A percentile compares a stretch with the other conserved stretches of the same genome.
These are phyloP conservation scores for Ceratina australensis DNA, from an alignment of 1,140 invertebrate genomes.

Conservation along the genomic window DNA sequence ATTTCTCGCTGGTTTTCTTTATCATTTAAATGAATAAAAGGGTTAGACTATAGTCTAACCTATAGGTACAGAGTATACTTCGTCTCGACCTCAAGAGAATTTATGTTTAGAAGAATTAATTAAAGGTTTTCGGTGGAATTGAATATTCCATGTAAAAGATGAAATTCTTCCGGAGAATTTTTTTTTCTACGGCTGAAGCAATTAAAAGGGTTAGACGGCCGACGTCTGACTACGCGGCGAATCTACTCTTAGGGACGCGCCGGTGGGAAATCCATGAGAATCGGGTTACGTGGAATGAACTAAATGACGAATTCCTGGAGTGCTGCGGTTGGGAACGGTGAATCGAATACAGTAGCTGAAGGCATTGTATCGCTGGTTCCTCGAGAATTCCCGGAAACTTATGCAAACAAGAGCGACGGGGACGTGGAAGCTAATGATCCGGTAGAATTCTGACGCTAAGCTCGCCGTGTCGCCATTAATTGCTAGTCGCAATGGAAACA, in stretches of 20 bases:
- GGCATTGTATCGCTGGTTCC: not conserved
- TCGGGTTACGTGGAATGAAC: constrained; percentile 25
- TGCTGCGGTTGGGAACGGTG: not conserved
- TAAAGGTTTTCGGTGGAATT: too few species aligned
- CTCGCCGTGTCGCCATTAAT: too few species aligned
- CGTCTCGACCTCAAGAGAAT: too few species aligned
- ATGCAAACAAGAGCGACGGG: constrained; percentile 8
- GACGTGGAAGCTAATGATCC: not conserved
- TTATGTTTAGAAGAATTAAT: too few species aligned
- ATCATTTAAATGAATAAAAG: too few species aligned
- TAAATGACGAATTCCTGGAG: constrained; percentile 12
- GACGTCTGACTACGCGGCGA: not conserved
- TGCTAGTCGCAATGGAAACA: not conserved
- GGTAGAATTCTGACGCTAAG: not conserved
- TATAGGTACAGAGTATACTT: too few species aligned
- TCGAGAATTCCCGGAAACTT: constrained; percentile 4
- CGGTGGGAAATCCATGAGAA: not conserved
- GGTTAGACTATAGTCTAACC: too few species aligned
- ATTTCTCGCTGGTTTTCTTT: too few species aligned
- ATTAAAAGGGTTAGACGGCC: not conserved
- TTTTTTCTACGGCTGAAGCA: too few species aligned
- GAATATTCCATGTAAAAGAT: too few species aligned
- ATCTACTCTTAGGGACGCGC: not conserved
- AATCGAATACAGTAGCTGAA: not conserved
- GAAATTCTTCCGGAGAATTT: too few species aligned